phyloP scores from a whole-genome alignment of 92 coral and sea anemone species.

The Porites evermanni region DNA sequence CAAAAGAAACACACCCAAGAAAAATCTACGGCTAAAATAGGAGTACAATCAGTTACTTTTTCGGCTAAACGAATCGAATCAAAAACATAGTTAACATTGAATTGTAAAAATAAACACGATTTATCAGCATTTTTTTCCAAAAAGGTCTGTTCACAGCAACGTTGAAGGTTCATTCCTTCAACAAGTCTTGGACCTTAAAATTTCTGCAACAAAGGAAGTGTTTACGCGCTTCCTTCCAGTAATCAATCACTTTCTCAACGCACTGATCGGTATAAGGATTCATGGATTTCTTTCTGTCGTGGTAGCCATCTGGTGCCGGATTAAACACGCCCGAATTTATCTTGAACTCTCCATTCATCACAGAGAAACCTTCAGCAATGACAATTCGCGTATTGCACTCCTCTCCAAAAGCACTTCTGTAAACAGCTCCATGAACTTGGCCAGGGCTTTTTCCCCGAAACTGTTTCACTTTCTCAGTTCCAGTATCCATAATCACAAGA shows the following conservation, averaged over 20 bases:
- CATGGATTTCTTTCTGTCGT: background rate
- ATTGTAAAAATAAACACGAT: too few species aligned
- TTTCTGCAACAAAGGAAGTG: background rate
- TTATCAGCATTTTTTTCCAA: too few species aligned
- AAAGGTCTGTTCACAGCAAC: background rate
- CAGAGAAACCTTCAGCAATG: background rate
- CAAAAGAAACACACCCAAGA: too few species aligned
- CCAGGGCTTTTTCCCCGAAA: background rate
- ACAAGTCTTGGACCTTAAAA: background rate
- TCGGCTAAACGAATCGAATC: too few species aligned
- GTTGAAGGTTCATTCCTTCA: background rate
- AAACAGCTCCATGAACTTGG: constrained; percentile 7
- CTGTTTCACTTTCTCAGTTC: background rate
- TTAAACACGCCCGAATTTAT: background rate
- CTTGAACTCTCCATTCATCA: background rate
- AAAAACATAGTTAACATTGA: too few species aligned
- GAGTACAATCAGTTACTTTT: too few species aligned
- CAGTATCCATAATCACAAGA: constrained; percentile 40
- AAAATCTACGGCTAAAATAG: too few species aligned
- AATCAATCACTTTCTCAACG: background rate
- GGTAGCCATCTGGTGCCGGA: background rate
- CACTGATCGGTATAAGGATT: background rate
- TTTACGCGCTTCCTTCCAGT: background rate
- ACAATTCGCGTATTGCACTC: background rate
- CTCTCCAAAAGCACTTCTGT: constrained; percentile 22